These are phyloP conservation scores for Papilio glaucus DNA, from an alignment of 1,140 invertebrate genomes.

Conservation along the genomic window DNA sequence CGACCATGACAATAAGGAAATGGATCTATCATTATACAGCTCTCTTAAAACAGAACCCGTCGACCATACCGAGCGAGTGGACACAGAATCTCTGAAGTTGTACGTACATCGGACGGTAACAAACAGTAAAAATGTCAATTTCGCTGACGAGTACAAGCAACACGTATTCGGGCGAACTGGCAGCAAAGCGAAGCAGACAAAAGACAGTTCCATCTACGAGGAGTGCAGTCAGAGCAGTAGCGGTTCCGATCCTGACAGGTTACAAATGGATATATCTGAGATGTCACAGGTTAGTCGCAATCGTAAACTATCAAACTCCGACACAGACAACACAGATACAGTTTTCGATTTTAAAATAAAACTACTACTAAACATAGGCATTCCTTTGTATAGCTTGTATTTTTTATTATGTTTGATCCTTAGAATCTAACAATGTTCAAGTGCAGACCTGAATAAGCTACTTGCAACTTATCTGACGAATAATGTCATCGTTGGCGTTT, in stretches of 20 bases:
- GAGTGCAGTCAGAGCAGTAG: constrained; percentile 82
- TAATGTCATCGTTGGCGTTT: too few species aligned
- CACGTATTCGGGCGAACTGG: constrained; percentile 58
- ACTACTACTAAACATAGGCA: too few species aligned
- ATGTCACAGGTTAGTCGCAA: constrained; percentile 69
- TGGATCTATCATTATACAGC: constrained; percentile 77
- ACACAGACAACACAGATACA: too few species aligned
- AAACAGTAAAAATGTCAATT: constrained; percentile 57
- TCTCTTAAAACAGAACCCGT: constrained; percentile 65
- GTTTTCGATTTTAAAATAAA: too few species aligned
- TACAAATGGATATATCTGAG: constrained; percentile 83
- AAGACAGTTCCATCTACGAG: constrained; percentile 74
- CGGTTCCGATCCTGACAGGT: constrained; percentile 79
- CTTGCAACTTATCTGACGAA: too few species aligned
- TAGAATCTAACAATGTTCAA: too few species aligned
- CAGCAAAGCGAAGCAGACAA: constrained; percentile 59
- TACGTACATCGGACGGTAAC: constrained; percentile 60
- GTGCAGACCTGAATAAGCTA: too few species aligned
- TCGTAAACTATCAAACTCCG: neutral
- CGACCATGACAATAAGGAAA: constrained; percentile 77
- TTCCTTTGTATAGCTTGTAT: too few species aligned
- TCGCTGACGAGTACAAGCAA: constrained; percentile 70
- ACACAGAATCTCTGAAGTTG: constrained; percentile 48
- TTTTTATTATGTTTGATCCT: too few species aligned
- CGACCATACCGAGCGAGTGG: constrained; percentile 56